These are phyloP conservation scores for Apamea epomidion DNA, from an alignment of 2,888 invertebrate genomes.

Conservation along the genomic window DNA sequence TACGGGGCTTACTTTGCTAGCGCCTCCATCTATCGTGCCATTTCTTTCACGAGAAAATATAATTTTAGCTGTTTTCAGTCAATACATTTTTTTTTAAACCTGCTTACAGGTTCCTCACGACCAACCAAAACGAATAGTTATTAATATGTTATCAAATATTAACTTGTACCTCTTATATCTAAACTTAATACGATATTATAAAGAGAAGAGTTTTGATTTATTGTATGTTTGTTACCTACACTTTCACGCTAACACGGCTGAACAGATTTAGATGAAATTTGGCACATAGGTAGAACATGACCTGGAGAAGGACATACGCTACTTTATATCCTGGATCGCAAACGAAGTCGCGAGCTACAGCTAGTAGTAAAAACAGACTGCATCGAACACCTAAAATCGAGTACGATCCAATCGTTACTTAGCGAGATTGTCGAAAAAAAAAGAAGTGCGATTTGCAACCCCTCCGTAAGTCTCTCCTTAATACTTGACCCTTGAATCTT, in stretches of 20 bases:
- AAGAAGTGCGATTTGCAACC: slow-evolving; percentile 66
- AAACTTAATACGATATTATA: too few species aligned
- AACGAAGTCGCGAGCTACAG: too few species aligned
- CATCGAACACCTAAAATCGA: background rate
- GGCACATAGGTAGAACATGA: too few species aligned
- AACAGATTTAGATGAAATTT: too few species aligned
- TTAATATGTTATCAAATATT: background rate
- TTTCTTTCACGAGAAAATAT: background rate
- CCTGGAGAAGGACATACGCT: too few species aligned
- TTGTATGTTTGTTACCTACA: too few species aligned
- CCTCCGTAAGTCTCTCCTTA: slow-evolving; percentile 69
- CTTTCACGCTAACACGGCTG: too few species aligned
- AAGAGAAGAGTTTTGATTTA: too few species aligned
- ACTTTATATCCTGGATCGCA: too few species aligned
- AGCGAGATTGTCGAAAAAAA: slow-evolving; percentile 18
- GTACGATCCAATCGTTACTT: background rate
- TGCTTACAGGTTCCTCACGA: background rate
- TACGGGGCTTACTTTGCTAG: background rate
- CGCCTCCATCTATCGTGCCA: background rate
- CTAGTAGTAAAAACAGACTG: background rate
- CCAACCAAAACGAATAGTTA: background rate
- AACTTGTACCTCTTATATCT: too few species aligned
- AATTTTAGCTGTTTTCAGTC: background rate
- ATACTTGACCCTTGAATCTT: slow-evolving; percentile 74
- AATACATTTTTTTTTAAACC: background rate